Evolutionary conservation across 2,888 invertebrate species (phyloP).

Genomic region (Drosophila kuntzei): DNA sequence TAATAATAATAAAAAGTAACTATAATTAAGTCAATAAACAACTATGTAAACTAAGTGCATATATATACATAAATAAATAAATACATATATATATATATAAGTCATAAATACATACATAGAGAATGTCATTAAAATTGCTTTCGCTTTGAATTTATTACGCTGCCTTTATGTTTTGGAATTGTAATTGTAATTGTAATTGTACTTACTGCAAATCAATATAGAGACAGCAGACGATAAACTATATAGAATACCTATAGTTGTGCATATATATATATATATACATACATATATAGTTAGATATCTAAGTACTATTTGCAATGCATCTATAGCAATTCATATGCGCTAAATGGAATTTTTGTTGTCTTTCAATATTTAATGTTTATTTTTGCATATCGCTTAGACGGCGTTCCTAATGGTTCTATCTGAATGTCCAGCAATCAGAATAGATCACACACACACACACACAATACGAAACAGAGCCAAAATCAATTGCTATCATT

Average conservation of each 20-base stretch:
- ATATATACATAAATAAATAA: conserved; percentile 17
- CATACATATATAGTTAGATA: conserved; percentile 3
- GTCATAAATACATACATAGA: conserved; percentile 34
- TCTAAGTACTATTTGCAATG: conserved; percentile 25
- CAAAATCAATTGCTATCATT: conserved; percentile 41
- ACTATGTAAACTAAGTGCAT: conserved; percentile 30
- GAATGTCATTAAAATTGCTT: conserved; percentile 58
- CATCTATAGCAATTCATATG: conserved; percentile 5
- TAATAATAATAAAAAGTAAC: conserved; percentile 9
- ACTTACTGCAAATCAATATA: conserved; percentile 49
- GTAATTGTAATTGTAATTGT: conserved; percentile 31
- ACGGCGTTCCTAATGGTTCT: conserved; percentile 58
- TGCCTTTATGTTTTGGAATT: conserved; percentile 53
- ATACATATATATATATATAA: conserved; percentile 14
- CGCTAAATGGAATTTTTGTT: conserved; percentile 33
- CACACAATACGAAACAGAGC: conserved; percentile 14
- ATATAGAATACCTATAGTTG: conserved; percentile 18
- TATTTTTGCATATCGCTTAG: conserved; percentile 17
- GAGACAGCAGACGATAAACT: conserved; percentile 24
- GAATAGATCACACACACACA: conserved; percentile 14
- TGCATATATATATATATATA: conserved; percentile 19
- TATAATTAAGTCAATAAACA: conserved; percentile 39
- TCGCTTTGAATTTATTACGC: conserved; percentile 50
- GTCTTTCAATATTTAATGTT: conserved; percentile 7
- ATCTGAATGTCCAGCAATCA: conserved; percentile 24